phyloP scores from a whole-genome alignment of 2,888 invertebrate genomes.

The Xylophagus ater region DNA sequence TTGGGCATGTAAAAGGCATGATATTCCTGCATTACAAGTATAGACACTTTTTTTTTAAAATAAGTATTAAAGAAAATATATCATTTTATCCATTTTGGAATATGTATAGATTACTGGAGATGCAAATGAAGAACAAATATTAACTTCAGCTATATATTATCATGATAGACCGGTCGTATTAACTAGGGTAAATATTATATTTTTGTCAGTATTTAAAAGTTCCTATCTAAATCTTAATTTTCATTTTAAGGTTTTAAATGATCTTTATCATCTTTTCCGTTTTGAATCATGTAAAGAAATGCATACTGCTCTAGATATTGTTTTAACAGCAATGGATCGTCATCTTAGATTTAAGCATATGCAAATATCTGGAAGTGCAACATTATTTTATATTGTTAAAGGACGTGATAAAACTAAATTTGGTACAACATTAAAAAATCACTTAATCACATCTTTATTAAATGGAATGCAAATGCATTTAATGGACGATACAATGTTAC shows the following conservation, averaged over 20 bases:
- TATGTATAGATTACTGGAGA: slow-evolving; percentile 72
- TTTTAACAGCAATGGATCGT: slow-evolving; percentile 81
- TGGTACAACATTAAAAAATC: slow-evolving; percentile 60
- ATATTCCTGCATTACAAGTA: slow-evolving; percentile 82
- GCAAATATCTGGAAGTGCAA: slow-evolving; percentile 89
- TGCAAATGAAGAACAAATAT: slow-evolving; percentile 79
- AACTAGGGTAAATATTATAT: slow-evolving; percentile 33
- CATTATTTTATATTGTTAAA: slow-evolving; percentile 89
- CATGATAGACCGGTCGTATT: slow-evolving; percentile 75
- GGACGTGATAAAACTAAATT: slow-evolving; percentile 66
- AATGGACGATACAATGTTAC: slow-evolving; percentile 85
- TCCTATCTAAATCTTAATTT: not conserved
- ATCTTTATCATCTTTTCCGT: slow-evolving; percentile 77
- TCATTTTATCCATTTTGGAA: slow-evolving; percentile 10
- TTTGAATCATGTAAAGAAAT: slow-evolving; percentile 69
- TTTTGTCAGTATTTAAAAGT: not conserved
- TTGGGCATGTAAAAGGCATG: slow-evolving; percentile 80
- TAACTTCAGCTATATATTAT: slow-evolving; percentile 73
- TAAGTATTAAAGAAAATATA: slow-evolving; percentile 4
- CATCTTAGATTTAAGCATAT: slow-evolving; percentile 80
- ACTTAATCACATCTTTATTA: slow-evolving; percentile 70
- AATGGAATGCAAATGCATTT: slow-evolving; percentile 82
- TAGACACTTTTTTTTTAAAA: slow-evolving; percentile 25
- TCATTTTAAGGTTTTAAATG: slow-evolving; percentile 63
- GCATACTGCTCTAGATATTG: slow-evolving; percentile 63